Base-by-base conservation (phyloP, 2,888 invertebrate genomes). In the Nomada hirtipes region DNA sequence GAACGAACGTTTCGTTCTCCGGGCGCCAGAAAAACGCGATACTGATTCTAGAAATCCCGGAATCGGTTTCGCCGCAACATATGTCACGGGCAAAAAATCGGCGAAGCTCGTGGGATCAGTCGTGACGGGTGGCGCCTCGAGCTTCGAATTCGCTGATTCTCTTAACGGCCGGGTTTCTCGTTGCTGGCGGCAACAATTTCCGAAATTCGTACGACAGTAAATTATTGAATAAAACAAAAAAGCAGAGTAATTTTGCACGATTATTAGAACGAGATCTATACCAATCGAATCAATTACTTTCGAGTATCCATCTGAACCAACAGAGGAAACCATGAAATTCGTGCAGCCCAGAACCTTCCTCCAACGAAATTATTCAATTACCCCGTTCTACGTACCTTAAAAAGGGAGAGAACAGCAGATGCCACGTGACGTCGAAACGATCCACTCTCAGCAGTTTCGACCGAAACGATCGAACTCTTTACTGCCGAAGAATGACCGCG, bases 11-110 rank as follows among this genome's bases (percentile, higher is more conserved):
- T 76, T 76, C 73, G 59, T n/a, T 23, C 23, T 1, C 44, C 52
- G 42, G 69, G 72, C 63, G 68, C 57, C 77, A 55, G 74, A 78
- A 83, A 83, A 82, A 83, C 77, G 71, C 67, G 71, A 59, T 68
- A 78, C 77, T 60, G 71, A 75, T 83, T 83, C 83, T 15, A 42
- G 74, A 83, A 83, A 83, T 83, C 83, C 74, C 59, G 71, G 78
- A 75, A 82, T 73, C 67, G 44, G 36, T 23, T 50, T n/a, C 44
- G 50, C 18, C 44, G 60, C 36, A 63, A 57, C 77, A 82, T 55
- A 70, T 82, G 82, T 82, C 64, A 15, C 53, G 10, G 20, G 1
- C 4, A 10, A 47, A 53, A 42, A 60, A 52, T 44, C 60, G 20
- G 29, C 15, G 18, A 52, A 60, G n/a, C 42, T 36, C 64, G 67